Evolutionary conservation across 2,888 invertebrate species (phyloP), one percentile per base, ranked within the genome.

Genomic region (Seira sanloemensis): DNA sequence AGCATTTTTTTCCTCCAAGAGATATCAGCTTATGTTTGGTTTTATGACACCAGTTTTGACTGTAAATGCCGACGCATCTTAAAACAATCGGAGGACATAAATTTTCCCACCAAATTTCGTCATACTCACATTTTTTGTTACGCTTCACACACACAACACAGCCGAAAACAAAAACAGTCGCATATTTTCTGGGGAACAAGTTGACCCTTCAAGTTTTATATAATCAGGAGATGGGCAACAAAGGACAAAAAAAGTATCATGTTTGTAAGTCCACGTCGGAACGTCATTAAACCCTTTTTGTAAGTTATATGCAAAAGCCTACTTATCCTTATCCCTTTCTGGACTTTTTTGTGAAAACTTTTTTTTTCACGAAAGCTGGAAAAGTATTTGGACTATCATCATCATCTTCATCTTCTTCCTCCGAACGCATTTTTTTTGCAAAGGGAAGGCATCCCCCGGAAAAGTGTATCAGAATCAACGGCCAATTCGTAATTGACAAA

Each of bases 21-120:
- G 58, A 18, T 58, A 58, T 58, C 58, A 58, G 58, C 58, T 58
- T 4, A 4, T 7, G 7, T 58, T 58, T 7, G 58, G 7, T 58
- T 58, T 58, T 58, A 58, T 58, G 58, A 58, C 18, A 58, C 58
- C 58, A 58, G 58, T 58, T 58, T 18, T 58, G 58, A 58, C 58
- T 58, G 58, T 58, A n/a, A 58, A 58, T 58, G 58, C 58, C 58
- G 58, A 58, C 58, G n/a, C 58, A 58, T 9, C 58, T 58, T 58
- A n/a, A 58, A 58, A 58, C 58, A 58, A 58, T 58, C 58, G 58
- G 2, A 58, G 58, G n/a, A 58, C 58, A 58, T 58, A 58, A 58
- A 58, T 58, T 58, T 58, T 58, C 58, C 58, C 58, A 58, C 58
- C 58, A 58, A 58, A 58, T 58, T 58, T 58, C 58, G 58, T 58